A percentile compares a stretch with the other conserved stretches of the same genome.
phyloP scores from a whole-genome alignment of 2,113 vertebrate genomes.

The Pseudorectes ferrugineus region DNA sequence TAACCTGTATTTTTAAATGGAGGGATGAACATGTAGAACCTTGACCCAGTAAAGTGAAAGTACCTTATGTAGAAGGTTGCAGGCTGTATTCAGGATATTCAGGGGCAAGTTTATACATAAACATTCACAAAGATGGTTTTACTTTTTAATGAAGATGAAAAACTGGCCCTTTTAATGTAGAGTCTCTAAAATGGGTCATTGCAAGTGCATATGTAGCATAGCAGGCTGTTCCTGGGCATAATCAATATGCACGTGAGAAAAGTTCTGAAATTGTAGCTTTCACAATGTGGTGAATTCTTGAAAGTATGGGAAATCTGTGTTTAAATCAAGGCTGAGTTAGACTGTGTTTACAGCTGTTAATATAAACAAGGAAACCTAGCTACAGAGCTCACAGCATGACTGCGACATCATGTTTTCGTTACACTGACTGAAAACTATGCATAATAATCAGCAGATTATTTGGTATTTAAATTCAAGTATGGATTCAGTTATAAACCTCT shows the following conservation, averaged over 20 bases:
- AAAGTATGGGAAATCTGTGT: slow-evolving; percentile 66
- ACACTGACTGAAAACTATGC: slow-evolving; percentile 78
- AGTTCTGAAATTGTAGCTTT: slow-evolving; percentile 42
- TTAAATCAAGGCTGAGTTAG: slow-evolving; percentile 63
- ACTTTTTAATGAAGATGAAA: not conserved
- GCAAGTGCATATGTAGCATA: not conserved
- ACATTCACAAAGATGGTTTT: not conserved
- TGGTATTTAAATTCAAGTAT: slow-evolving; percentile 73
- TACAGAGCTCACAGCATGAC: slow-evolving; percentile 72
- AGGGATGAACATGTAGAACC: not conserved
- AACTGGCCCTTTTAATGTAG: not conserved
- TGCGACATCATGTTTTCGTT: slow-evolving; percentile 75
- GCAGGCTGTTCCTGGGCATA: not conserved
- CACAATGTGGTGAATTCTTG: slow-evolving; percentile 3
- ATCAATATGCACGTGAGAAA: slow-evolving; percentile 40
- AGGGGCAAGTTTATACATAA: not conserved
- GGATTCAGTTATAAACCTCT: slow-evolving; percentile 63
- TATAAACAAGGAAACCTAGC: slow-evolving; percentile 74
- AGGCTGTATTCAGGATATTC: not conserved
- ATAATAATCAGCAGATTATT: slow-evolving; percentile 77
- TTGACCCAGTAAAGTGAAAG: not conserved
- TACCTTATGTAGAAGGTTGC: not conserved
- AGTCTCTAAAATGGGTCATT: not conserved
- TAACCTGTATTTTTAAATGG: not conserved
- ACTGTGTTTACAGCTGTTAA: slow-evolving; percentile 76